Conservation (phyloP, 2,797 vertebrate species). For the Lindbergichthys nudifrons region DNA sequence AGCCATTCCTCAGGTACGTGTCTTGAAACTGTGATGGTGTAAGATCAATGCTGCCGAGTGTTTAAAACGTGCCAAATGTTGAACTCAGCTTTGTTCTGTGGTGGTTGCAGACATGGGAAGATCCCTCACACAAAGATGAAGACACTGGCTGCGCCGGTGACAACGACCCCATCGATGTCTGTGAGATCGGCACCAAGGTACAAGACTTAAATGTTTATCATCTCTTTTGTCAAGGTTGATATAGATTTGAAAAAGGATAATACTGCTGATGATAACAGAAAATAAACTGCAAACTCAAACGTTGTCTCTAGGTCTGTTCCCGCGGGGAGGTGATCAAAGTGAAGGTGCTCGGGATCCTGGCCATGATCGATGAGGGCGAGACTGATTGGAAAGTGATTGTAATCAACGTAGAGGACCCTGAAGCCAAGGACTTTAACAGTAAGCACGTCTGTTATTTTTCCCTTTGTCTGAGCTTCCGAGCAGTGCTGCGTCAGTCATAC, state of each 20-base stretch:
- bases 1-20: slow-evolving; percentile 94
- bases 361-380: slow-evolving; percentile 98
- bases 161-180: slow-evolving; percentile 98
- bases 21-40: neutral
- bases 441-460: slow-evolving; percentile 22
- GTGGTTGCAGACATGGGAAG: slow-evolving; percentile 92
- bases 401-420: slow-evolving; percentile 94
- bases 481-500: neutral
- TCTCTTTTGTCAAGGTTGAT: too few relatives aligned
- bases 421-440: slow-evolving; percentile 91
- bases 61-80: neutral
- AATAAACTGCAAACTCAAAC: neutral
- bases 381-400: slow-evolving; percentile 99
- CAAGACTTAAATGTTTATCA: neutral
- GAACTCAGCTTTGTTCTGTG: slow-evolving; percentile 1
- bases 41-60: neutral
- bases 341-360: slow-evolving; percentile 93
- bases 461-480: neutral
- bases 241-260: neutral
- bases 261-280: neutral
- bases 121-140: slow-evolving; percentile 92
- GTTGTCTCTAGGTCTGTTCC: slow-evolving; percentile 86
- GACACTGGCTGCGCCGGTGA: slow-evolving; percentile 93
- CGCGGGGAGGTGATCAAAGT: slow-evolving; percentile 94
- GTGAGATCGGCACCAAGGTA: slow-evolving; percentile 97